phyloP scores from a whole-genome alignment of 1,140 invertebrate genomes.

The Homarus americanus region DNA sequence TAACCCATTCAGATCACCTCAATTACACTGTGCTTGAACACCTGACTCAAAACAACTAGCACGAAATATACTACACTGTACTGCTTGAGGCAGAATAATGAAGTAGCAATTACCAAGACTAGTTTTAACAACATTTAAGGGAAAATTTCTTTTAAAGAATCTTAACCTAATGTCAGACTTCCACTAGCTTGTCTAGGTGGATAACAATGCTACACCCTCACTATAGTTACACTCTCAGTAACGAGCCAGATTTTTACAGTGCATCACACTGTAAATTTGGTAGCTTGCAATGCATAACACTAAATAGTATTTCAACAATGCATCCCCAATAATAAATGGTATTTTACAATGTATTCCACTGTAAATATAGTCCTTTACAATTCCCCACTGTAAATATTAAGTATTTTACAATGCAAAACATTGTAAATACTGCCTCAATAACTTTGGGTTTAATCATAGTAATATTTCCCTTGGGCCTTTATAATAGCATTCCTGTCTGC shows the following conservation, averaged over 20 bases:
- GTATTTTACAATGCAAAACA: no score
- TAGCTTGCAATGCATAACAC: no score
- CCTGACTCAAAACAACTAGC: neutral
- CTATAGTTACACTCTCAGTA: neutral
- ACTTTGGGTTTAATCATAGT: no score
- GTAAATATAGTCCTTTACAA: no score
- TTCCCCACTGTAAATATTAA: no score
- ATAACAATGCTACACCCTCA: neutral
- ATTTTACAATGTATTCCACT: no score
- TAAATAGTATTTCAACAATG: no score
- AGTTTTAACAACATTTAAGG: constrained; percentile 4
- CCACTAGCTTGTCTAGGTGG: neutral
- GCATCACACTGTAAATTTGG: no score
- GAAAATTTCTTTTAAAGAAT: neutral
- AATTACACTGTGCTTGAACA: neutral
- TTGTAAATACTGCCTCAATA: no score
- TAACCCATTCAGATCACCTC: neutral
- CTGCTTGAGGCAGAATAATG: neutral
- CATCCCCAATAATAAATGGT: no score
- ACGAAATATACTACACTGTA: neutral
- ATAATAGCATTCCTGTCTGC: neutral
- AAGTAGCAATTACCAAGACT: neutral
- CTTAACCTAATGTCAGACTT: neutral
- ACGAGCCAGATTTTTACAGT: neutral
- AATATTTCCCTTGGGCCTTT: neutral